Evolutionary conservation across 2,888 invertebrate genomes (phyloP), one percentile per base, ranked within the genome.

Genomic region (Nasonovia ribisnigri): DNA sequence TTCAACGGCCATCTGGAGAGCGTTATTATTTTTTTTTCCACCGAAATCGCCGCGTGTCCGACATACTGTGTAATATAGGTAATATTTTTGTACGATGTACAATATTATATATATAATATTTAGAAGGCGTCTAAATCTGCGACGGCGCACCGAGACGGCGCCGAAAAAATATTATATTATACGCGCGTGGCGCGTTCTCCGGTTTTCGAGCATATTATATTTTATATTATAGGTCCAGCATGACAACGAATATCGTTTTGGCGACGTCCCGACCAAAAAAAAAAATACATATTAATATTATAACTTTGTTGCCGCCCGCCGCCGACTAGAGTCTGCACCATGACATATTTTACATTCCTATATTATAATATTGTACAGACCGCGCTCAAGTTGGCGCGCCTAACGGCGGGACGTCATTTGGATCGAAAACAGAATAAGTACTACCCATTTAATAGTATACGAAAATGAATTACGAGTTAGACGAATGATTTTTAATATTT

Each of bases 1-100:
- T 54, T 54, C 5, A 43, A 86, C n/a, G 88, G 88, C n/a, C 88
- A 88, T 88, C 88, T 88, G 88, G 88, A 88, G 51, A 48, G 36
- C 36, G 48, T 88, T 88, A 48, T 48, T 77, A 77, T 87, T 20
- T 51, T 51, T 87, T 46, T 48, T 51, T 88, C 36, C 51, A 5
- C 48, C 51, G 48, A 51, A 48, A n/a, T 36, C 77, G 77, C 77
- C 77, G 67, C 3, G 36, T 51, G 51, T 88, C 51, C 20, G 87
- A 10, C 88, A n/a, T 36, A 20, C 36, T 3, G 51, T 77, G 51
- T 36, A 36, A 67, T 2, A 77, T 67, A 77, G 77, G 77, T 77
- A 36, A 77, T 67, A n/a, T 36, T 77, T 36, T 36, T 36, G 77
- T 77, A 36, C 36, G 36, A 16, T n/a, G 16, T 77, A 26, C 20